A percentile compares a stretch with the other conserved stretches of the same genome.
Conservation (phyloP, 2,888 invertebrate species). For the Liodrosophila aerea region DNA sequence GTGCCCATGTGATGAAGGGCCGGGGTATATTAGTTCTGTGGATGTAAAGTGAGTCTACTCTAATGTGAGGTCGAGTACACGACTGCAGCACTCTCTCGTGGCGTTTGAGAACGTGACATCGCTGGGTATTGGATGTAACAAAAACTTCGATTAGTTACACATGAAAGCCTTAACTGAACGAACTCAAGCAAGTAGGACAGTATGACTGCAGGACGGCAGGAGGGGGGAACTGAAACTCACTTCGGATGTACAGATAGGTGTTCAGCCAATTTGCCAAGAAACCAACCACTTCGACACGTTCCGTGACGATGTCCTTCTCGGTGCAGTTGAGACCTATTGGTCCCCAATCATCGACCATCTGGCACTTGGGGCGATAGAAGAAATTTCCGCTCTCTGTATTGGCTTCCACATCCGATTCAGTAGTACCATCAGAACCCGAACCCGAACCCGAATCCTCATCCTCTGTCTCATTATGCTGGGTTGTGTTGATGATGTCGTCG, state of each 20-base stretch:
- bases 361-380: constrained; percentile 71
- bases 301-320: constrained; percentile 64
- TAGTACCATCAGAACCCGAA: neutral
- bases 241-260: constrained; percentile 87
- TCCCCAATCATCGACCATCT: constrained; percentile 73
- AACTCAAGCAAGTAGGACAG: constrained; percentile 10
- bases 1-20: constrained; percentile 3
- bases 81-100: constrained; percentile 30
- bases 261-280: constrained; percentile 88
- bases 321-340: constrained; percentile 76
- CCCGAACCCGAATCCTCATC: constrained; percentile 3
- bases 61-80: neutral
- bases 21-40: too few species aligned
- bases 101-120: constrained; percentile 50
- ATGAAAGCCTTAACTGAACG: constrained; percentile 50
- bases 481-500: constrained; percentile 42
- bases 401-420: constrained; percentile 1
- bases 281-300: constrained; percentile 84
- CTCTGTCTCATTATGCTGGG: constrained; percentile 33
- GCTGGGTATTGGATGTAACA: constrained; percentile 21
- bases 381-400: constrained; percentile 49
- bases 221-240: constrained; percentile 84
- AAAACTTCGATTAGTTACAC: constrained; percentile 65
- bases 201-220: neutral
- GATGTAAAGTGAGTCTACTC: too few species aligned